These are phyloP conservation scores for Pteronura brasiliensis DNA, from an alignment of 2,113 vertebrate genomes.

Conservation along the genomic window DNA sequence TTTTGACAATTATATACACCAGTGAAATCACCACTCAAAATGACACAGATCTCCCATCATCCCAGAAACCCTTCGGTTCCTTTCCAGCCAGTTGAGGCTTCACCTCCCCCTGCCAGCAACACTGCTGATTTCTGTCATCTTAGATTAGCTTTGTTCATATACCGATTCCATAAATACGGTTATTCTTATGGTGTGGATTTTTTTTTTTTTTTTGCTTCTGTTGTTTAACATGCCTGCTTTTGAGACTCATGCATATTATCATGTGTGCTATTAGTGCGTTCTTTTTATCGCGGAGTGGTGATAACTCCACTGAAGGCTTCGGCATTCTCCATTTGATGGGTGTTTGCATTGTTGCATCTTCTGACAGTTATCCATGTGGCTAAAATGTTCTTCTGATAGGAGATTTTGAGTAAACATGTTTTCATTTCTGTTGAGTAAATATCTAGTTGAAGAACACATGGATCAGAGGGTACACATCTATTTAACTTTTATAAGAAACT, in stretches of 20 bases:
- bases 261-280: not conserved
- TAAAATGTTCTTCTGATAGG: not conserved
- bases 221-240: not conserved
- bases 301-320: not conserved
- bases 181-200: not conserved
- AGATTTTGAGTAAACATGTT: not conserved
- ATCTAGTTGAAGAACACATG: not conserved
- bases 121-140: not conserved
- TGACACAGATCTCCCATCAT: not conserved
- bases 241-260: not conserved
- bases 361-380: not conserved
- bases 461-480: not conserved
- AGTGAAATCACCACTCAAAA: not conserved
- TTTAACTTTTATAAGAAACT: not conserved
- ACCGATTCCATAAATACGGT: not conserved
- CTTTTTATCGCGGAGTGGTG: not conserved
- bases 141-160: not conserved
- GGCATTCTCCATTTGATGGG: not conserved
- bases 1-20: not conserved
- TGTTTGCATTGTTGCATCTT: not conserved
- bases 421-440: not conserved
- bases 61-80: not conserved
- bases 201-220: not conserved
- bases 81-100: not conserved
- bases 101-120: accelerated